phyloP scores from a whole-genome alignment of 2,797 vertebrate species.

The Bovichtus diacanthus region DNA sequence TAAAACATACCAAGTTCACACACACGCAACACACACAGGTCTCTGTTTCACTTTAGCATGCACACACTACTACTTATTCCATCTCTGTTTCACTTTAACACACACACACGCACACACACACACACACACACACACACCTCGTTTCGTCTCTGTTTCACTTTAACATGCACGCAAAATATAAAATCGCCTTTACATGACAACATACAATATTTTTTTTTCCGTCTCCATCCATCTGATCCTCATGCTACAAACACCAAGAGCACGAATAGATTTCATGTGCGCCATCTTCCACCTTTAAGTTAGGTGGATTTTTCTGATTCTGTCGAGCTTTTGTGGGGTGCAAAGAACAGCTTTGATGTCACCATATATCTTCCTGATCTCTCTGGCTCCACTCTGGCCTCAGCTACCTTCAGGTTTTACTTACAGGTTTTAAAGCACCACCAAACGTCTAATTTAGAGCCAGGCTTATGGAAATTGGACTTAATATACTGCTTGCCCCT shows the following conservation, averaged over 20 bases:
- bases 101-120: too few species aligned
- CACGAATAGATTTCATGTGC: conserved; percentile 35
- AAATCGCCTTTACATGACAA: background rate
- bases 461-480: conserved; percentile 77
- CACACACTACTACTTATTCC: too few species aligned
- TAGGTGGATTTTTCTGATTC: conserved; percentile 56
- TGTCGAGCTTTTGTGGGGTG: conserved; percentile 67
- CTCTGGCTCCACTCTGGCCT: conserved; percentile 69
- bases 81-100: too few species aligned
- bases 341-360: conserved; percentile 76
- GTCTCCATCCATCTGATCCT: background rate
- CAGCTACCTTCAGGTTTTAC: conserved; percentile 67
- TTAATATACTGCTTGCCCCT: conserved; percentile 69
- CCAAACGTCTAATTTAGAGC: conserved; percentile 74
- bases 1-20: background rate
- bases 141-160: conserved; percentile 1
- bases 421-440: conserved; percentile 72
- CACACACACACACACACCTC: too few species aligned
- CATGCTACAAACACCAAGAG: conserved; percentile 12
- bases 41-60: too few species aligned
- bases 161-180: background rate
- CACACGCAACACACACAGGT: too few species aligned
- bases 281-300: conserved; percentile 33
- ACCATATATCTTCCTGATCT: conserved; percentile 80
- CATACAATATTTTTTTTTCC: background rate